phyloP scores from a whole-genome alignment of 2,797 vertebrate species.

The Telmatherina bonti region DNA sequence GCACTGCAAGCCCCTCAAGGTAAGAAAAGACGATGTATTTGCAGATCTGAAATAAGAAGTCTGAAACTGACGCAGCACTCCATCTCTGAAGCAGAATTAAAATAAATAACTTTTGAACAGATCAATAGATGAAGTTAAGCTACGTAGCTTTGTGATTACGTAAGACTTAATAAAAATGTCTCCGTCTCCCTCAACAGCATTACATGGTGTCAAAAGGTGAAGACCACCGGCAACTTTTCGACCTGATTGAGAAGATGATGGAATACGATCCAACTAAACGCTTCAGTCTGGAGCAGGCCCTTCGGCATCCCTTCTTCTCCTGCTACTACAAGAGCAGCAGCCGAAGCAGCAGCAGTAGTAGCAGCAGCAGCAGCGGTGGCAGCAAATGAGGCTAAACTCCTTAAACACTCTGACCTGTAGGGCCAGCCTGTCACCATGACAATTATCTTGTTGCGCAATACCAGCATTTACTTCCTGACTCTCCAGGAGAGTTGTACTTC shows the following conservation, averaged over 20 bases:
- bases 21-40: slow-evolving; percentile 52
- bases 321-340: slow-evolving; percentile 61
- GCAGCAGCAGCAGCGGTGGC: slow-evolving; percentile 22
- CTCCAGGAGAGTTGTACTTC: slow-evolving; percentile 71
- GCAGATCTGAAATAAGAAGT: neutral
- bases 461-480: slow-evolving; percentile 51
- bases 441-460: slow-evolving; percentile 8
- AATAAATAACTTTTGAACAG: neutral
- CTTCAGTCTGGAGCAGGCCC: slow-evolving; percentile 87
- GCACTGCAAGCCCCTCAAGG: slow-evolving; percentile 89
- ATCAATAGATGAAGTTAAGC: neutral
- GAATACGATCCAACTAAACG: slow-evolving; percentile 87
- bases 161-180: neutral
- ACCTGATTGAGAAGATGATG: slow-evolving; percentile 90
- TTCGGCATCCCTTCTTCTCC: slow-evolving; percentile 87
- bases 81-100: neutral
- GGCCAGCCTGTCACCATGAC: slow-evolving; percentile 29
- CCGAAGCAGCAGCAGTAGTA: slow-evolving; percentile 33
- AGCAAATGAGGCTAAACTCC: slow-evolving; percentile 41
- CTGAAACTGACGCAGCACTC: neutral
- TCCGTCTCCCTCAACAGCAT: slow-evolving; percentile 70
- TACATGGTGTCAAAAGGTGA: slow-evolving; percentile 85
- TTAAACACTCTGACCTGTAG: slow-evolving; percentile 14
- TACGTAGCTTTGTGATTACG: neutral
- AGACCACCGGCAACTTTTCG: slow-evolving; percentile 87